Conservation (phyloP, 2,113 vertebrate genomes). For the Centropus unirufus region DNA sequence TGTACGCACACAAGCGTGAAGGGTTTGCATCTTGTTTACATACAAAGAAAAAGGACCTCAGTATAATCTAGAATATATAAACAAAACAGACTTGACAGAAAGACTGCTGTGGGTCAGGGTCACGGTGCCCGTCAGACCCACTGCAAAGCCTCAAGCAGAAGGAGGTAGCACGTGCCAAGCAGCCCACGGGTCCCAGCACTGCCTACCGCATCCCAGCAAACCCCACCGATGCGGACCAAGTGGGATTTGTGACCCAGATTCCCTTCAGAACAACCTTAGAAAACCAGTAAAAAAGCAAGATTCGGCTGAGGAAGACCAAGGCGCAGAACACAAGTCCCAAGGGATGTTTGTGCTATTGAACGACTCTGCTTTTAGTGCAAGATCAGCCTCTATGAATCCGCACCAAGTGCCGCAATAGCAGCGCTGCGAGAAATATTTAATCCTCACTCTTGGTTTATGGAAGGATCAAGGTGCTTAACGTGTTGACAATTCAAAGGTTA, state of each 20-base stretch:
- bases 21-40: background rate
- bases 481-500: background rate
- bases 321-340: background rate
- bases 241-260: too few species aligned
- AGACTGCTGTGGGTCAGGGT: background rate
- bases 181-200: too few species aligned
- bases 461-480: background rate
- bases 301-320: background rate
- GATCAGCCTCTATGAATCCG: background rate
- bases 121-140: background rate
- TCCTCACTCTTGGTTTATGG: background rate
- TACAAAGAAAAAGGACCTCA: too few species aligned
- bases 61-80: background rate
- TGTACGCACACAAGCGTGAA: background rate
- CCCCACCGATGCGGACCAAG: background rate
- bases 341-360: background rate
- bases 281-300: background rate
- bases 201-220: background rate
- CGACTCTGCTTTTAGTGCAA: background rate
- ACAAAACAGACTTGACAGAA: background rate
- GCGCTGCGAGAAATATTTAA: background rate
- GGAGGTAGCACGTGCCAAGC: background rate
- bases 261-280: background rate
- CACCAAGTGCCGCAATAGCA: rapidly evolving
- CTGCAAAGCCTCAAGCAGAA: background rate